Conservation (phyloP, 1,140 invertebrate species). For the Rhagoletis zephyria region DNA sequence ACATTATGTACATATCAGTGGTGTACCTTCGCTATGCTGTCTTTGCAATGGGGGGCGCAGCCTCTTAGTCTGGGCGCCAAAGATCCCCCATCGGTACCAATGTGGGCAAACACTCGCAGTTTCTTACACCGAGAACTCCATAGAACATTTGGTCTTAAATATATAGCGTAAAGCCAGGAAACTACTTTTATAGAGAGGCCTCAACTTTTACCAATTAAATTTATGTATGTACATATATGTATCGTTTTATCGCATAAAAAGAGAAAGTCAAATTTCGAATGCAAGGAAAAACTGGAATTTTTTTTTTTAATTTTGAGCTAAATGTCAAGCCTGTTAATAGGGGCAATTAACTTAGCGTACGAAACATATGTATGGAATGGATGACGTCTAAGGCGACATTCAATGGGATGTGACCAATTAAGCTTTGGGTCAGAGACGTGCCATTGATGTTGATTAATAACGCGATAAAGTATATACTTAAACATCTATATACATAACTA, state of each 20-base stretch:
- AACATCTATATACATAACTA: neutral
- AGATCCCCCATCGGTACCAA: no score
- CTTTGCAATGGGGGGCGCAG: no score
- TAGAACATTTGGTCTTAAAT: no score
- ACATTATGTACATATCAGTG: no score
- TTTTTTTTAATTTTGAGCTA: neutral
- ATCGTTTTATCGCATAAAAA: neutral
- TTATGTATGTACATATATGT: no score
- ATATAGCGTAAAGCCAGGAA: no score
- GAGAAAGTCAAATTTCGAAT: neutral
- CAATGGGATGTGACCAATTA: slow-evolving; percentile 38
- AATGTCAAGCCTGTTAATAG: slow-evolving; percentile 12
- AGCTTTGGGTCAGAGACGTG: slow-evolving; percentile 26
- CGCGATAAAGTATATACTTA: neutral
- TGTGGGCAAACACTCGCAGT: no score
- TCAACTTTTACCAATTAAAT: no score
- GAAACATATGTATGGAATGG: neutral
- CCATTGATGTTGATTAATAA: slow-evolving; percentile 30
- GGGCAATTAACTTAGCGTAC: slow-evolving; percentile 4
- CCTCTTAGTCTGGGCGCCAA: no score
- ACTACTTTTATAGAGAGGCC: no score
- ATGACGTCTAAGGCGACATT: slow-evolving; percentile 33
- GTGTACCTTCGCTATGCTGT: no score
- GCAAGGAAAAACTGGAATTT: neutral
- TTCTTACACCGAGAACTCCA: no score